A percentile compares a stretch with the other conserved stretches of the same genome.
These are phyloP conservation scores for Zoanthus sociatus DNA, from an alignment of 92 coral and sea anemone species.

Conservation along the genomic window DNA sequence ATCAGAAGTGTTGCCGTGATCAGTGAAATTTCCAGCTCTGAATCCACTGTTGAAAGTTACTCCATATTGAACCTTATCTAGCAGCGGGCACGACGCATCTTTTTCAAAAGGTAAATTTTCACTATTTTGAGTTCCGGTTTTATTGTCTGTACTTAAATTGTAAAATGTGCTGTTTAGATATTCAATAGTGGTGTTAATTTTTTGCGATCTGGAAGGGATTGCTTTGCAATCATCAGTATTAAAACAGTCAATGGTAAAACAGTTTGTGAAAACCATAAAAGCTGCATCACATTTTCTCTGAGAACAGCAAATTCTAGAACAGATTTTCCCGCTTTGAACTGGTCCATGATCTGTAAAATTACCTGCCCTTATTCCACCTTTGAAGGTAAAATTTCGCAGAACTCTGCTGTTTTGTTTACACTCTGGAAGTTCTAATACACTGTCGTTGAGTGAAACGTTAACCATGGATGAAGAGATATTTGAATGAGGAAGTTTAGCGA, in stretches of 20 bases:
- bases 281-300: constrained; percentile 91
- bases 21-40: constrained; percentile 72
- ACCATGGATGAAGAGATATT: neutral
- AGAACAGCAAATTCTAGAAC: constrained; percentile 86
- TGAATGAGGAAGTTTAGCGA: constrained; percentile 64
- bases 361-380: constrained; percentile 94
- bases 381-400: constrained; percentile 84
- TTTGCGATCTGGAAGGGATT: constrained; percentile 75
- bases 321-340: constrained; percentile 76
- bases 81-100: constrained; percentile 45
- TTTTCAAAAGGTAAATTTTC: neutral
- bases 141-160: neutral
- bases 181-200: constrained; percentile 77
- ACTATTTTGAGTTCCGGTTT: neutral
- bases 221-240: constrained; percentile 81
- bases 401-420: constrained; percentile 73
- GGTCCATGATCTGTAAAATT: constrained; percentile 93
- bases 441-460: neutral
- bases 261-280: constrained; percentile 87
- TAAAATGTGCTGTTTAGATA: constrained; percentile 67
- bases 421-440: constrained; percentile 16
- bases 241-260: constrained; percentile 87
- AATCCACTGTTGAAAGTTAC: constrained; percentile 76
- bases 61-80: constrained; percentile 48
- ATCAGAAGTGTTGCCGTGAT: constrained; percentile 59